Conservation (phyloP, 2,113 vertebrate species). For the Gymnogyps californianus region DNA sequence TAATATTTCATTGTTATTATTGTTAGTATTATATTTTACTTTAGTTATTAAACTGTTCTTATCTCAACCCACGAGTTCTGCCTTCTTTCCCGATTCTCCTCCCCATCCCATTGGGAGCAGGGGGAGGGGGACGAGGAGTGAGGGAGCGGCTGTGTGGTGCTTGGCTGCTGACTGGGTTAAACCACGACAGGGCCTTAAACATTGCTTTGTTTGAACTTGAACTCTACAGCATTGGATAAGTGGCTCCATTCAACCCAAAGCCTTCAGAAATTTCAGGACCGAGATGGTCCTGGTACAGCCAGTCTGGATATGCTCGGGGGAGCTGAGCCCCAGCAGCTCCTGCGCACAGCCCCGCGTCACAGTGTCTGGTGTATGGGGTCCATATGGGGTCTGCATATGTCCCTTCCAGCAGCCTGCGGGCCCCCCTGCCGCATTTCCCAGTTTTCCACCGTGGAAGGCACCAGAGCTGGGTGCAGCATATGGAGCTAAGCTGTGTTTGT, state of each 20-base stretch:
- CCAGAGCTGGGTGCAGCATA: neutral
- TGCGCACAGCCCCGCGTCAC: neutral
- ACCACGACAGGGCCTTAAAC: neutral
- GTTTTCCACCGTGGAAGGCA: neutral
- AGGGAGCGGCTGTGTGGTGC: no score
- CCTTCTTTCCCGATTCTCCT: no score
- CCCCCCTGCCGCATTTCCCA: neutral
- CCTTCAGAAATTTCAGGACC: neutral
- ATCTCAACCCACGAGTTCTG: no score
- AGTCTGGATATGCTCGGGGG: accelerated
- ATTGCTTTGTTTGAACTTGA: neutral
- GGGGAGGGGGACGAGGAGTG: no score
- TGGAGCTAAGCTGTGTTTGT: neutral
- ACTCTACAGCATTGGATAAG: neutral
- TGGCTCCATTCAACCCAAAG: neutral
- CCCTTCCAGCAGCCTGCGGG: neutral
- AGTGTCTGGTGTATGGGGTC: neutral
- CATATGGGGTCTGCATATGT: neutral
- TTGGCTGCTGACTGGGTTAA: no score
- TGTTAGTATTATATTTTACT: no score
- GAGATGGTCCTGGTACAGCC: neutral
- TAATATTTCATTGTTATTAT: no score
- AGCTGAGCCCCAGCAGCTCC: neutral
- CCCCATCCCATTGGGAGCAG: no score
- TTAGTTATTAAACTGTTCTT: no score